phyloP scores from a whole-genome alignment of 2,113 vertebrate genomes.

The Merops nubicus region DNA sequence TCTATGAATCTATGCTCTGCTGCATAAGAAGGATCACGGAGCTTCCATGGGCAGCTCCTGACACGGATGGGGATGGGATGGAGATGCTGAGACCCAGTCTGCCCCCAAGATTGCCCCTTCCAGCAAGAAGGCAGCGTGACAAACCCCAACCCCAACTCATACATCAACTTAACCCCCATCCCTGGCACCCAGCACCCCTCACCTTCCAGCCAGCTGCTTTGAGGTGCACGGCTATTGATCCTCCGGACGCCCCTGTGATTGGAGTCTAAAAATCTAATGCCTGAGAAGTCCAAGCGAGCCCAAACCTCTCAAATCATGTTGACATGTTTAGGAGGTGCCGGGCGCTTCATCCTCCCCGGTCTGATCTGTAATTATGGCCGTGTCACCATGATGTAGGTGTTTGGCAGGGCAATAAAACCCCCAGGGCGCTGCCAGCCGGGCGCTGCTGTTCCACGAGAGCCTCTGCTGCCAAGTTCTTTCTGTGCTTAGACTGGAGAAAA shows the following conservation, averaged over 20 bases:
- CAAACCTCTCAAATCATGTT: conserved; percentile 73
- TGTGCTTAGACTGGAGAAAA: conserved; percentile 7
- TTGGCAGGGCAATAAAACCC: conserved; percentile 57
- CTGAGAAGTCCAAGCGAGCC: conserved; percentile 47
- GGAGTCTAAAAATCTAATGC: conserved; percentile 58
- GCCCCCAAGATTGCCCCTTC: not conserved
- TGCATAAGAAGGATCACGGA: rapidly evolving
- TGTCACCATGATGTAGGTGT: conserved; percentile 71
- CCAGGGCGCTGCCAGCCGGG: not conserved
- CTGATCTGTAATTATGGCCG: conserved; percentile 72
- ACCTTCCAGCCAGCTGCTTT: not conserved
- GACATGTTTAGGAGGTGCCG: conserved; percentile 69
- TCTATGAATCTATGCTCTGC: too few relatives aligned
- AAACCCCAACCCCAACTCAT: not conserved
- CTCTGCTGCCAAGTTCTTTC: conserved; percentile 6
- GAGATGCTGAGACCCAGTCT: not conserved
- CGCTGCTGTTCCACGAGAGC: not conserved
- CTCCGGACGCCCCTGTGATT: conserved; percentile 48
- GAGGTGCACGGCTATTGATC: conserved; percentile 61
- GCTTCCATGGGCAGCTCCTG: rapidly evolving
- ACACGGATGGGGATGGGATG: rapidly evolving
- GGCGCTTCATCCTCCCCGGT: conserved; percentile 58
- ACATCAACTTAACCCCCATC: not conserved
- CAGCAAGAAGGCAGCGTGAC: not conserved
- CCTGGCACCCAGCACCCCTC: not conserved